Evolutionary conservation across 1,140 invertebrate species (phyloP).

Genomic region (Phortica variegata): DNA sequence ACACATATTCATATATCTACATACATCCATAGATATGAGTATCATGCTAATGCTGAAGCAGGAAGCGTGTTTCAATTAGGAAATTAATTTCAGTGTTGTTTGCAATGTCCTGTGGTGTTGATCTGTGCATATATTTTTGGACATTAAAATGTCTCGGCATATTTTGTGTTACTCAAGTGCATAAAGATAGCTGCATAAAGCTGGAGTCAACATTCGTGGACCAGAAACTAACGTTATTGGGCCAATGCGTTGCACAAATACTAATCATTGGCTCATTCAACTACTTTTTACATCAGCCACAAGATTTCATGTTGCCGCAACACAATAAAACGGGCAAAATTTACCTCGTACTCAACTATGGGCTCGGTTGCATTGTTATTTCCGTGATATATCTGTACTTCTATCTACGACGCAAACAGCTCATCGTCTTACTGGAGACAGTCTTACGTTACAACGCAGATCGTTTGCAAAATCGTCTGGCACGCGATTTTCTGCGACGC

Average conservation of each 20-base stretch:
- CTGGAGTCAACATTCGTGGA: too few relatives aligned
- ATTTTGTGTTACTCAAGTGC: slow-evolving; percentile 16
- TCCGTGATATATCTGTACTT: slow-evolving; percentile 25
- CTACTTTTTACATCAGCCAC: neutral
- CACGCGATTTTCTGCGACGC: neutral
- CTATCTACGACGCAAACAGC: slow-evolving; percentile 12
- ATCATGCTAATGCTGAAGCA: too few relatives aligned
- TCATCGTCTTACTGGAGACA: slow-evolving; percentile 10
- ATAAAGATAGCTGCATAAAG: too few relatives aligned
- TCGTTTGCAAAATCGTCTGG: slow-evolving; percentile 10
- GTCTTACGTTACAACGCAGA: slow-evolving; percentile 20
- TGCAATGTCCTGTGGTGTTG: slow-evolving; percentile 26
- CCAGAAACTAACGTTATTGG: too few relatives aligned
- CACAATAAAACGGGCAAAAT: slow-evolving; percentile 25
- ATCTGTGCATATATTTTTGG: slow-evolving; percentile 28
- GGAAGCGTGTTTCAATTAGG: too few relatives aligned
- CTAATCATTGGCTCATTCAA: too few relatives aligned
- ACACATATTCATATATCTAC: too few relatives aligned
- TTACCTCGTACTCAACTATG: slow-evolving; percentile 19
- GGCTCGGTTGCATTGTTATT: slow-evolving; percentile 22
- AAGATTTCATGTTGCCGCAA: neutral
- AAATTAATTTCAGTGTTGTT: neutral
- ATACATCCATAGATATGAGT: too few relatives aligned
- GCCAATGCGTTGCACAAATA: too few relatives aligned
- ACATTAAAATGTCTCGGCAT: slow-evolving; percentile 32